A percentile compares a stretch with the other conserved stretches of the same genome.
Conservation (phyloP, 1,140 invertebrate genomes). For the Rhopalosiphum maidis region DNA sequence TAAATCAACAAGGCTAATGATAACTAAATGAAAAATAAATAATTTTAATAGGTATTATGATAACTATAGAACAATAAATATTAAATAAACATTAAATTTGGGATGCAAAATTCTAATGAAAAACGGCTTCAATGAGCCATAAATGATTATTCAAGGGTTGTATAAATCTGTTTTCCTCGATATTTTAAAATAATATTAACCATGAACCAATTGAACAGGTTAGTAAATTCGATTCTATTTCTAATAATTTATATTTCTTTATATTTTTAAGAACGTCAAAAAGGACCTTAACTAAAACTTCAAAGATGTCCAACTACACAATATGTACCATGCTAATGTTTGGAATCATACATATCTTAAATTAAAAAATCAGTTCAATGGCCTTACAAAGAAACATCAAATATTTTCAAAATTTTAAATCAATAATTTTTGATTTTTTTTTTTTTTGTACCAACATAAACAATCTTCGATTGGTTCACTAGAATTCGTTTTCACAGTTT, state of each 20-base stretch:
- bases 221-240: neutral
- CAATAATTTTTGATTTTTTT: neutral
- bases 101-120: neutral
- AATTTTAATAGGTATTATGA: neutral
- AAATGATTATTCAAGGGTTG: neutral
- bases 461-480: neutral
- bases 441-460: neutral
- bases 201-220: neutral
- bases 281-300: neutral
- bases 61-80: neutral
- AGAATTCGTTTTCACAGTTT: slow-evolving; percentile 1
- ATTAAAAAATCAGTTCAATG: neutral
- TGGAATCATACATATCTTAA: neutral
- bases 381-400: neutral
- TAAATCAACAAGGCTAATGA: neutral
- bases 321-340: neutral
- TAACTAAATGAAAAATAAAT: neutral
- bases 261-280: neutral
- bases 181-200: neutral
- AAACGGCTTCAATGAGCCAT: neutral
- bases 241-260: neutral
- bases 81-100: neutral
- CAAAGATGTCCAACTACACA: neutral
- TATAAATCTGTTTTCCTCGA: neutral
- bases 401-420: neutral